A percentile compares a stretch with the other conserved stretches of the same genome.
phyloP scores from a whole-genome alignment of 2,113 vertebrate genomes.

The Gavia stellata region DNA sequence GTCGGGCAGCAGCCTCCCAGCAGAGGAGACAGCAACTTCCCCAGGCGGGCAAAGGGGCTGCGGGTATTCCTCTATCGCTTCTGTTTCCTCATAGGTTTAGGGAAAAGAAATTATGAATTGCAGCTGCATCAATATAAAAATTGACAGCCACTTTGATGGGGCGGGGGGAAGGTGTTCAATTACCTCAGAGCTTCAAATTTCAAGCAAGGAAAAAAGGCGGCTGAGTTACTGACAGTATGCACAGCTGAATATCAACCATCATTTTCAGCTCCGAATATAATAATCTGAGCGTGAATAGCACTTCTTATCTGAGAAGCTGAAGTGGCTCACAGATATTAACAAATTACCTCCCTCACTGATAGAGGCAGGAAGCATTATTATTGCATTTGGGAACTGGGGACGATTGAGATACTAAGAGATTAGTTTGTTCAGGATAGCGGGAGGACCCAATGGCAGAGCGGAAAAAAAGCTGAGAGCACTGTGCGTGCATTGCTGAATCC shows the following conservation, averaged over 20 bases:
- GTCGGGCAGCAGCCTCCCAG: not conserved
- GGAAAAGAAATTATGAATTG: not conserved
- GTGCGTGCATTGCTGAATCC: accelerated
- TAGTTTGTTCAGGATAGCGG: not conserved
- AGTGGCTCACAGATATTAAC: not conserved
- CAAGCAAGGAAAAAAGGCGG: not conserved
- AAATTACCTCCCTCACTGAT: not conserved
- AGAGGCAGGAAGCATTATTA: not conserved
- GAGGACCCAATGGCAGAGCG: not conserved
- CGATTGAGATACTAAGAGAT: not conserved
- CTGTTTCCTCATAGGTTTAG: not conserved
- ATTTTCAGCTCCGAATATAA: not conserved
- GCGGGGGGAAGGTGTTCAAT: not conserved
- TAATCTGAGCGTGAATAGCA: not conserved
- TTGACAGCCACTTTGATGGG: not conserved
- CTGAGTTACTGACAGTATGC: not conserved
- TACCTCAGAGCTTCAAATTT: not conserved
- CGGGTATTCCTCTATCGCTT: not conserved
- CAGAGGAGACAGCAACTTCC: not conserved
- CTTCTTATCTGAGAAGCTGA: not conserved
- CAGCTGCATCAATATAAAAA: not conserved
- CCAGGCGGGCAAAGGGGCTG: not conserved
- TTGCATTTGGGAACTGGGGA: not conserved
- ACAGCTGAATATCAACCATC: not conserved
- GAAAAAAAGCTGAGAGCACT: not conserved